Evolutionary conservation across 2,797 vertebrate genomes (phyloP), one percentile per base, ranked within the genome.

Genomic region (Danio albolineatus): DNA sequence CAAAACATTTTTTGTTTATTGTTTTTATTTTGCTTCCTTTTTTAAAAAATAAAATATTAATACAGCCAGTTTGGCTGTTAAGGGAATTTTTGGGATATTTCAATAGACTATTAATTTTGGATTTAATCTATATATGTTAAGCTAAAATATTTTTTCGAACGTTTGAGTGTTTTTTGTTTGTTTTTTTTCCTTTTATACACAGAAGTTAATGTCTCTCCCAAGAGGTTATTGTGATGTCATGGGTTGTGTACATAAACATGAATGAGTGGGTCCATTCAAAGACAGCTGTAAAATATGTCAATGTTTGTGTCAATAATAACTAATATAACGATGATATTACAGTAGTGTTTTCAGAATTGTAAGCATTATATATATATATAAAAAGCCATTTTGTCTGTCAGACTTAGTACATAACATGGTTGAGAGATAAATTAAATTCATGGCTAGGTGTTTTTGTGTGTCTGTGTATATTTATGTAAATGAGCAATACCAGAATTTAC

Each of bases 401-500:
- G 85, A 88, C 76, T 84, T 88, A 78, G 87, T 85, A 83, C 86
- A 86, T 91, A 87, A 85, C 85, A 81, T 79, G 65, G 76, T 88
- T 84, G 90, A 80, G 86, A 89, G 86, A 86, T 83, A 60, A 87
- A 87, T 81, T 89, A 83, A 85, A 85, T 87, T 92, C 86, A 90
- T 90, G 87, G 92, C 89, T 94, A 90, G 91, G 87, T 92, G 90
- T 89, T 75, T 70, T 91, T 89, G 88, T 91, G 88, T 89, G 89
- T 91, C 91, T 86, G 90, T 93, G 91, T 90, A 89, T 90, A 93
- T 94, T 91, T 91, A 92, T 91, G 93, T 91, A 92, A 93, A 93
- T 92, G 88, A 94, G 93, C 93, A 95, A 94, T 94, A 94, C 92
- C 88, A 94, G 90, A 93, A 93, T 91, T 93, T 94, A 94, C 92